Percentiles rank a stretch among this genome's conserved stretches.
Evolutionary conservation across 1,140 invertebrate species (phyloP).

Genomic region (Nebria ingens): DNA sequence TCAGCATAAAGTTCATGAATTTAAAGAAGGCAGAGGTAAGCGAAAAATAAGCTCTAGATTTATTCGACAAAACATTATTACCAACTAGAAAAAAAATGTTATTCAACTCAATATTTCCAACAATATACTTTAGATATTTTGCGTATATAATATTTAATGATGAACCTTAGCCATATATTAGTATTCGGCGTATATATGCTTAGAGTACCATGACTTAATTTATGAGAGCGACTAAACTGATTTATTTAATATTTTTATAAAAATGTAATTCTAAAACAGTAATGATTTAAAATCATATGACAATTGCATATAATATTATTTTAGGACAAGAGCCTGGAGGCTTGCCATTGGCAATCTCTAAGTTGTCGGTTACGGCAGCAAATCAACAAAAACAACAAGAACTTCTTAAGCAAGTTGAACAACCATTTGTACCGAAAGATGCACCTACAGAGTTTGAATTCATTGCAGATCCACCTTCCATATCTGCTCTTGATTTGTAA

Average conservation of each 20-base stretch:
- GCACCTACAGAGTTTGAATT: slow-evolving; percentile 96
- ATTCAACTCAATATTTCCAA: background rate
- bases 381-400: slow-evolving; percentile 81
- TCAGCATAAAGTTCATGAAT: slow-evolving; percentile 95
- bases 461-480: slow-evolving; percentile 94
- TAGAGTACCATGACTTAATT: slow-evolving; percentile 26
- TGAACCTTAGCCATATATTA: slow-evolving; percentile 31
- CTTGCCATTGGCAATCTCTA: slow-evolving; percentile 33
- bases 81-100: background rate
- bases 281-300: slow-evolving; percentile 1
- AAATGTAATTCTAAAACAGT: background rate
- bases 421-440: slow-evolving; percentile 87
- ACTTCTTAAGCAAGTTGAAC: slow-evolving; percentile 76
- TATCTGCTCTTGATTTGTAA: slow-evolving; percentile 95
- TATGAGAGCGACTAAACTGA: slow-evolving; percentile 23
- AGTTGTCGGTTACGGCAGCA: slow-evolving; percentile 50
- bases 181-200: slow-evolving; percentile 24
- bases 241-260: slow-evolving; percentile 7
- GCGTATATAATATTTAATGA: slow-evolving; percentile 22
- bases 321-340: slow-evolving; percentile 36
- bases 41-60: slow-evolving; percentile 6
- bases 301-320: slow-evolving; percentile 12
- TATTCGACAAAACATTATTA: too few relatives aligned
- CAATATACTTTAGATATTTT: slow-evolving; percentile 1
- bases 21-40: slow-evolving; percentile 78